A percentile compares a stretch with the other conserved stretches of the same genome.
phyloP scores from a whole-genome alignment of 2,113 vertebrate species.

The Perccottus glenii region DNA sequence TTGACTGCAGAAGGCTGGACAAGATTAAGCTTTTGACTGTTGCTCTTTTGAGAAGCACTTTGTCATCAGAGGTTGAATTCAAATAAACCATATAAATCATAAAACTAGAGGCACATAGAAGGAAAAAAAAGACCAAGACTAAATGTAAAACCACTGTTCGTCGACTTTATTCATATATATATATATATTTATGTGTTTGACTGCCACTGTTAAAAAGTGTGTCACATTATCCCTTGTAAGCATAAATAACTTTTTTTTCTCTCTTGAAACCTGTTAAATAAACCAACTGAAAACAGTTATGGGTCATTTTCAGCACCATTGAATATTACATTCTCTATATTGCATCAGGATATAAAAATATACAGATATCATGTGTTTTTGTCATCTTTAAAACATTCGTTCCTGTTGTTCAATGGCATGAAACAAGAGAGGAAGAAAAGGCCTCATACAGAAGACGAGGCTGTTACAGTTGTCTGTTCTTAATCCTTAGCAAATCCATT shows the following conservation, averaged over 20 bases:
- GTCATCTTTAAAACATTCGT: slow-evolving; percentile 77
- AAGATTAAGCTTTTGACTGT: too few relatives aligned
- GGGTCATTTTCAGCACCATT: slow-evolving; percentile 83
- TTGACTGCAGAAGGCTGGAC: too few relatives aligned
- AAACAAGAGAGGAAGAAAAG: slow-evolving; percentile 77
- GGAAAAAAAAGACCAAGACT: slow-evolving; percentile 25
- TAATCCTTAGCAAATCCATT: slow-evolving; percentile 37
- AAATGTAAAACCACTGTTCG: slow-evolving; percentile 54
- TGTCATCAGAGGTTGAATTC: too few relatives aligned
- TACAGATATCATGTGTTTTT: slow-evolving; percentile 75
- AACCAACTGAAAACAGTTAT: slow-evolving; percentile 82
- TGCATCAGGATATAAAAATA: slow-evolving; percentile 87
- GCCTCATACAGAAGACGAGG: slow-evolving; percentile 52
- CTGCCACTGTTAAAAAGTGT: slow-evolving; percentile 77
- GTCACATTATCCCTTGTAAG: slow-evolving; percentile 73
- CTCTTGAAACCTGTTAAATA: slow-evolving; percentile 75
- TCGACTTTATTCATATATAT: slow-evolving; percentile 50
- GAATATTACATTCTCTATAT: slow-evolving; percentile 84
- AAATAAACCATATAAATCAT: too few relatives aligned
- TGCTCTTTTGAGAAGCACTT: too few relatives aligned
- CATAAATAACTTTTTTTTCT: slow-evolving; percentile 78
- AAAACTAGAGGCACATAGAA: not conserved
- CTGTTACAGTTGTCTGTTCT: slow-evolving; percentile 36
- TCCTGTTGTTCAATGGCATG: slow-evolving; percentile 83
- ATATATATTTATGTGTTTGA: slow-evolving; percentile 65